These are phyloP conservation scores for Julus scandinavius DNA, from an alignment of 2,888 invertebrate species.

Conservation along the genomic window DNA sequence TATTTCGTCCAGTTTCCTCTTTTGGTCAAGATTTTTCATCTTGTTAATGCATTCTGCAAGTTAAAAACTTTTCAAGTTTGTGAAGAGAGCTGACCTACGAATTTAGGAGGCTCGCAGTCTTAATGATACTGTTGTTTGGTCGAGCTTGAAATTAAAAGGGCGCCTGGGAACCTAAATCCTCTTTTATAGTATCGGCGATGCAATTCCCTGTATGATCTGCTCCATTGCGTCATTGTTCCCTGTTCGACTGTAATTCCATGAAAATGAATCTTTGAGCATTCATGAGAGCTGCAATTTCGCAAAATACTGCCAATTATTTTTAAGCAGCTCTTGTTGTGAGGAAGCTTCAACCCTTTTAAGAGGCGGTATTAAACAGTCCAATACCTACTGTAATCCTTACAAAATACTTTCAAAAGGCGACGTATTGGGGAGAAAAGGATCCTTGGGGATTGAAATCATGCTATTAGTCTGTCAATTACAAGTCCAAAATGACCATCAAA, in stretches of 20 bases:
- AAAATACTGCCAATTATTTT: constrained; percentile 46
- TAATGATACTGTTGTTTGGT: constrained; percentile 48
- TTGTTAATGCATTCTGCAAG: constrained; percentile 41
- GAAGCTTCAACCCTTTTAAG: neutral
- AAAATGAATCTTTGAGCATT: constrained; percentile 35
- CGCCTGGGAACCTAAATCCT: constrained; percentile 48
- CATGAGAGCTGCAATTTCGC: constrained; percentile 22
- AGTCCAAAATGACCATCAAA: neutral
- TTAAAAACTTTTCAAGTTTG: constrained; percentile 45
- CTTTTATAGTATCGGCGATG: constrained; percentile 33
- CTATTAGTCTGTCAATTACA: neutral
- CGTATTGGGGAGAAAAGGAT: neutral
- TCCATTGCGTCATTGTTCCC: constrained; percentile 42
- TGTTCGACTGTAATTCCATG: constrained; percentile 43
- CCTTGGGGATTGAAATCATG: neutral
- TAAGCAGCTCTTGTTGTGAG: constrained; percentile 29
- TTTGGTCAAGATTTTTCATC: constrained; percentile 40
- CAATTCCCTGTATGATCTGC: constrained; percentile 46
- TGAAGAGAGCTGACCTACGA: constrained; percentile 29
- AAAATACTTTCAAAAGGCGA: neutral
- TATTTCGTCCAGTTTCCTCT: neutral
- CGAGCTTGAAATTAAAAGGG: constrained; percentile 51
- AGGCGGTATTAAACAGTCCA: neutral
- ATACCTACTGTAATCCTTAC: neutral
- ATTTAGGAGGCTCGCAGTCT: constrained; percentile 27